A percentile compares a stretch with the other conserved stretches of the same genome.
Conservation (phyloP, 2,113 vertebrate species). For the Dicerorhinus sumatrensis region DNA sequence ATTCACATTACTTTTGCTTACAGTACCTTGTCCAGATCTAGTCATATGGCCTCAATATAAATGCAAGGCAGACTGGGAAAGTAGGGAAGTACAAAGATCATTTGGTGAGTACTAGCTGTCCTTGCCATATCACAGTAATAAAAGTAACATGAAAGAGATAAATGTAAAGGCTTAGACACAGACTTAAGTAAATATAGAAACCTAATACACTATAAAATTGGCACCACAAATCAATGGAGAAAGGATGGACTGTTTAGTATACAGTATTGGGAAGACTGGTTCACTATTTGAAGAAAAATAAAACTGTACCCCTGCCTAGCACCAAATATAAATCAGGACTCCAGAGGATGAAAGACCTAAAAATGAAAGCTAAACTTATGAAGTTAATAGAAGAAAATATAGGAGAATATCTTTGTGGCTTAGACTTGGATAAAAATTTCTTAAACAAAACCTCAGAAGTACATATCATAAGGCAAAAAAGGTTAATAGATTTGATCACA, state of each 20-base stretch:
- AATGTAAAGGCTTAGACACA: not conserved
- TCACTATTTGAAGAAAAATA: slow-evolving; percentile 41
- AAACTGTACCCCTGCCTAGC: not conserved
- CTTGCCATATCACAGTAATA: not conserved
- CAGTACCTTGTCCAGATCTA: not conserved
- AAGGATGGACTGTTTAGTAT: not conserved
- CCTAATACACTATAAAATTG: slow-evolving; percentile 15
- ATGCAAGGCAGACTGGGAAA: not conserved
- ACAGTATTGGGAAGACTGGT: not conserved
- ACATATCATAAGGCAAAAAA: not conserved
- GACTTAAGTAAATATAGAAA: not conserved
- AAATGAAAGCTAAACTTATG: slow-evolving; percentile 37
- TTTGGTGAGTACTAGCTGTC: not conserved
- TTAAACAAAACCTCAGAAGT: slow-evolving; percentile 52
- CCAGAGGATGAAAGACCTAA: not conserved
- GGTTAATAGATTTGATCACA: slow-evolving; percentile 32
- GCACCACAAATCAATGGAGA: not conserved
- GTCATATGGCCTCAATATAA: not conserved
- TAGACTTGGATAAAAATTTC: slow-evolving; percentile 4
- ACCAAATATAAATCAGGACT: slow-evolving; percentile 14
- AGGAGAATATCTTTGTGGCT: not conserved
- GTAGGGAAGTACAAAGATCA: not conserved
- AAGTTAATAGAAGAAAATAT: slow-evolving; percentile 21
- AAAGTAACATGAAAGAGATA: slow-evolving; percentile 13
- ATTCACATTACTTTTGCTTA: slow-evolving; percentile 42